Conservation (phyloP, 2,888 invertebrate genomes). For the Plutella xylostella region DNA sequence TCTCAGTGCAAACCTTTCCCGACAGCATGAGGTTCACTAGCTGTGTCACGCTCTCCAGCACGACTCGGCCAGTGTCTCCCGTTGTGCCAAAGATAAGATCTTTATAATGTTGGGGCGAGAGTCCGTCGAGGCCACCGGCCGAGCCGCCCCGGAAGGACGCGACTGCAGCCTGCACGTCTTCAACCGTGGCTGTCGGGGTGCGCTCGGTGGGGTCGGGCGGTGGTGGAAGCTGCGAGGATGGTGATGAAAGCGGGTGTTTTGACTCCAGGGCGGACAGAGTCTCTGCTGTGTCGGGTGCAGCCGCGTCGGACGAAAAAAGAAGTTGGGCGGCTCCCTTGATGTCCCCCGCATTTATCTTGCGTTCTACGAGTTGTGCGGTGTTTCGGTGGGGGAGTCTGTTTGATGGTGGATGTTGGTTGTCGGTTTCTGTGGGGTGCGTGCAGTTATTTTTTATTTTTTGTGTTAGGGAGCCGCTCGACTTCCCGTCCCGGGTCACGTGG, state of each 20-base stretch:
- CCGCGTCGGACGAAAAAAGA: neutral
- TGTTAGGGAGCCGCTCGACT: neutral
- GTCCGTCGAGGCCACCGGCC: slow-evolving; percentile 6
- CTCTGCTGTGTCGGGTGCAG: neutral
- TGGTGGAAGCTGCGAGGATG: neutral
- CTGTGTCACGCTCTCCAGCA: neutral
- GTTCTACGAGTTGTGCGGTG: too few species aligned
- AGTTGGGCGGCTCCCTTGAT: neutral
- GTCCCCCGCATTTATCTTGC: neutral
- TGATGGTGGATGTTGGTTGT: too few species aligned
- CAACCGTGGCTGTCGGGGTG: too few species aligned
- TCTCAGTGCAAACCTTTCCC: neutral
- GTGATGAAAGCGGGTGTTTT: neutral
- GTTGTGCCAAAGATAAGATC: slow-evolving; percentile 1
- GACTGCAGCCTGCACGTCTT: too few species aligned
- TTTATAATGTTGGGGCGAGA: slow-evolving; percentile 6
- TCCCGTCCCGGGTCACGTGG: neutral
- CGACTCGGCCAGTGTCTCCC: neutral
- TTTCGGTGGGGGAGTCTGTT: too few species aligned
- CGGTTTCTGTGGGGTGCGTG: too few species aligned
- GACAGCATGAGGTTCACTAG: slow-evolving; percentile 2
- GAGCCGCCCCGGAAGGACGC: slow-evolving; percentile 3
- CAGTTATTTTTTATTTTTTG: too few species aligned
- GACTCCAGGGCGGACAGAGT: neutral
- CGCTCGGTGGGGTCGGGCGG: neutral